Conservation (phyloP, 2,113 vertebrate genomes). For the Vanacampus margaritifer region DNA sequence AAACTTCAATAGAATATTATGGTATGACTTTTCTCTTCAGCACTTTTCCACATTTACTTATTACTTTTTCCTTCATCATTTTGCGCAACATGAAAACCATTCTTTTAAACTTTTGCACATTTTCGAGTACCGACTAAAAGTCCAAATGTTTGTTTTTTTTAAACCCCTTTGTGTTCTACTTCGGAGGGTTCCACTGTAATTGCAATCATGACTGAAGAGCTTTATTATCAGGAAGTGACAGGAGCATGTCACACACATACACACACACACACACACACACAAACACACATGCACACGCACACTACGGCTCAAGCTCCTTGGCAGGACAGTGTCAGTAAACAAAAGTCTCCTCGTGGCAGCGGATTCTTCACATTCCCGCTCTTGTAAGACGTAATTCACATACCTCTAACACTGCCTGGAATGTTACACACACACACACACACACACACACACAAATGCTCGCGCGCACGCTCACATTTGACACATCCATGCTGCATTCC, state of each 20-base stretch:
- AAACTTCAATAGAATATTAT: too few relatives aligned
- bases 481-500: conserved; percentile 43
- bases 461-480: conserved; percentile 18
- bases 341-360: conserved; percentile 54
- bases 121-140: background rate
- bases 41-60: too few relatives aligned
- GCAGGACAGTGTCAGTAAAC: conserved; percentile 57
- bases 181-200: background rate
- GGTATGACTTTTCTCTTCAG: too few relatives aligned
- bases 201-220: background rate
- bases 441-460: conserved; percentile 17
- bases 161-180: background rate
- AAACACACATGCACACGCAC: conserved; percentile 25
- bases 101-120: too few relatives aligned
- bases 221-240: conserved; percentile 28
- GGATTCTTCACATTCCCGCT: conserved; percentile 68
- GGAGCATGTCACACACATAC: conserved; percentile 13
- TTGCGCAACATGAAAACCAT: too few relatives aligned
- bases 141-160: background rate
- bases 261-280: conserved; percentile 25
- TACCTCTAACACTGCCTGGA: conserved; percentile 59
- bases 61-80: too few relatives aligned
- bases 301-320: conserved; percentile 32
- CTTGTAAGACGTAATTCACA: conserved; percentile 66
- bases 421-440: conserved; percentile 37